phyloP scores from a whole-genome alignment of 2,113 vertebrate genomes.

The Cyrtonyx montezumae region DNA sequence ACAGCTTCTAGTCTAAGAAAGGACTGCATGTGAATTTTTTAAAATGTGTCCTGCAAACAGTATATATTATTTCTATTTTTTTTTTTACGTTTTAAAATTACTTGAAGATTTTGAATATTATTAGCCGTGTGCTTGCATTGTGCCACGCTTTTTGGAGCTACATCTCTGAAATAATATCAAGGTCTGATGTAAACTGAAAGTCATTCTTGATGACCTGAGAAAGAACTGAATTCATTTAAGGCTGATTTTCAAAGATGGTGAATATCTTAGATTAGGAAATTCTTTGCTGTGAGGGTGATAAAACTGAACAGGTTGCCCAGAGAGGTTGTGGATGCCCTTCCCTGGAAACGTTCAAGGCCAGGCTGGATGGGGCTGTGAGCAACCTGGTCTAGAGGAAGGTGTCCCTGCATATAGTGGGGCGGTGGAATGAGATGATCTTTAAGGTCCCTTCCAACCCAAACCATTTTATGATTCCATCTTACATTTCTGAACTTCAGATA shows the following conservation, averaged over 20 bases:
- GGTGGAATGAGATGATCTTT: no score
- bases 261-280: not conserved
- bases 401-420: no score
- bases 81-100: not conserved
- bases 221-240: not conserved
- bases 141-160: not conserved
- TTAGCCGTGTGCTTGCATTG: not conserved
- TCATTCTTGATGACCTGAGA: not conserved
- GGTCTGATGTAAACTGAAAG: not conserved
- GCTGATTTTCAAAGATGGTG: not conserved
- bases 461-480: not conserved
- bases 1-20: not conserved
- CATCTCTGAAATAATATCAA: not conserved
- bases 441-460: no score
- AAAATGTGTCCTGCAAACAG: accelerated
- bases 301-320: no score
- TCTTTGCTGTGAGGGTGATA: no score
- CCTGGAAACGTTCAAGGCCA: no score
- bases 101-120: not conserved
- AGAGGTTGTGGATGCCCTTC: no score
- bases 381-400: no score
- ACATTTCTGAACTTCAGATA: slow-evolving; percentile 11
- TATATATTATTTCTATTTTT: not conserved
- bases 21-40: not conserved
- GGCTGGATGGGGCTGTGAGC: no score